A percentile compares a stretch with the other conserved stretches of the same genome.
Evolutionary conservation across 2,797 vertebrate genomes (phyloP).

Genomic region (Poeciliopsis gracilis): DNA sequence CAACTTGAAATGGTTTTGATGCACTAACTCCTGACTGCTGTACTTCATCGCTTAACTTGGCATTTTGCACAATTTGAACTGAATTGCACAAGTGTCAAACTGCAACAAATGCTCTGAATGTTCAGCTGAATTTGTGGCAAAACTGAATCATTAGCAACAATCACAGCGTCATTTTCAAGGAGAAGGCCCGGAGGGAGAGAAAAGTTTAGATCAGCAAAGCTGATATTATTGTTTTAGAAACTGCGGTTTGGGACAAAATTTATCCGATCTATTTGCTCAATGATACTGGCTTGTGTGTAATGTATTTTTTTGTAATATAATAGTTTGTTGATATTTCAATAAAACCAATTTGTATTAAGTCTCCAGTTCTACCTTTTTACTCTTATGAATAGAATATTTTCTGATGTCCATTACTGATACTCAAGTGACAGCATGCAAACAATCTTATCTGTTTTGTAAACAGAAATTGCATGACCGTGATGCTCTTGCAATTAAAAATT

Average conservation of each 20-base stretch:
- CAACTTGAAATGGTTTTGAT: background rate
- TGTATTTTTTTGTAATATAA: background rate
- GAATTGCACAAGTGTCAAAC: background rate
- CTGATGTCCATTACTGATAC: background rate
- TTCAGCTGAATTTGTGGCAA: background rate
- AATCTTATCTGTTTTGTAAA: background rate
- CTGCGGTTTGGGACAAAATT: background rate
- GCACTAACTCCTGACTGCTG: background rate
- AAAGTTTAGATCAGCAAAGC: background rate
- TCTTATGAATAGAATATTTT: background rate
- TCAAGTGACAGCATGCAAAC: background rate
- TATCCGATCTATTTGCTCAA: background rate
- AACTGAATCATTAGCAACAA: background rate
- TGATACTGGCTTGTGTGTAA: background rate
- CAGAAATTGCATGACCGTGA: background rate
- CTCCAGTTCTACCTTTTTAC: background rate
- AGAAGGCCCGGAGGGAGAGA: background rate
- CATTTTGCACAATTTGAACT: background rate
- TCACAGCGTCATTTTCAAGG: background rate
- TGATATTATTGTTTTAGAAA: background rate
- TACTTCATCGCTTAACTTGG: background rate
- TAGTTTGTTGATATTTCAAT: background rate
- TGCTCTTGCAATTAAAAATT: background rate
- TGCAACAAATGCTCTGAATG: background rate
- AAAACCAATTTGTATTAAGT: background rate